These are phyloP conservation scores for Basileuterus tristriatus DNA, from an alignment of 2,797 vertebrate genomes.

Conservation along the genomic window DNA sequence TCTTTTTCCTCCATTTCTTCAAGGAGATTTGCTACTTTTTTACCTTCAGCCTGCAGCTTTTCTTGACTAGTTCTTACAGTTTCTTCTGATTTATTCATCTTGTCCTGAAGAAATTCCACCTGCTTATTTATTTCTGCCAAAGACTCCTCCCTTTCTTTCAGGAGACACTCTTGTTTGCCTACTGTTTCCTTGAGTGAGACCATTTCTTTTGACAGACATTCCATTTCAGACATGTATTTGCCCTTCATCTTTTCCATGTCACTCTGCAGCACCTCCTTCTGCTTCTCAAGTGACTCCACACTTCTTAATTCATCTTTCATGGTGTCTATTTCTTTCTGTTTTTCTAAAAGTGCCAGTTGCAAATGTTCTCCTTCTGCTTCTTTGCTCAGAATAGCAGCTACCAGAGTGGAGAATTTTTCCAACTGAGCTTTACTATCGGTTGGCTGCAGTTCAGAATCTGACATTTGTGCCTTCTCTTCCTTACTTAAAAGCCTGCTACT, in stretches of 20 bases:
- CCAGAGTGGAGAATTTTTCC: constrained; percentile 73
- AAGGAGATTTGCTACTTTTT: constrained; percentile 54
- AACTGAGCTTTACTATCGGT: constrained; percentile 75
- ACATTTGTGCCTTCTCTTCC: constrained; percentile 70
- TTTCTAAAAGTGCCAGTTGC: constrained; percentile 72
- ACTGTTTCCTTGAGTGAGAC: constrained; percentile 38
- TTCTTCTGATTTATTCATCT: constrained; percentile 65
- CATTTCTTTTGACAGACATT: constrained; percentile 68
- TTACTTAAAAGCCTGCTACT: constrained; percentile 75
- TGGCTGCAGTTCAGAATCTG: constrained; percentile 41
- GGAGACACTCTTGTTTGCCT: constrained; percentile 48
- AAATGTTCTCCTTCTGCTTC: constrained; percentile 73
- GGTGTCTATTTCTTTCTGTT: constrained; percentile 70
- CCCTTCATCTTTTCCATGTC: constrained; percentile 71
- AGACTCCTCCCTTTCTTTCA: constrained; percentile 62
- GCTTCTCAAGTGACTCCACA: constrained; percentile 56
- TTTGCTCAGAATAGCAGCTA: constrained; percentile 77
- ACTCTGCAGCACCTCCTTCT: constrained; percentile 66
- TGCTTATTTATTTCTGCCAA: constrained; percentile 60
- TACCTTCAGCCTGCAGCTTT: constrained; percentile 49
- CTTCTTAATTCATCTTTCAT: constrained; percentile 38
- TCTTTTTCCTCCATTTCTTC: constrained; percentile 74
- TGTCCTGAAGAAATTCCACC: constrained; percentile 67
- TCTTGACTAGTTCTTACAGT: constrained; percentile 53
- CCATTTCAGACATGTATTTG: constrained; percentile 60